Base-by-base conservation (phyloP, 2,888 invertebrate species). In the Mythimna lalbum region DNA sequence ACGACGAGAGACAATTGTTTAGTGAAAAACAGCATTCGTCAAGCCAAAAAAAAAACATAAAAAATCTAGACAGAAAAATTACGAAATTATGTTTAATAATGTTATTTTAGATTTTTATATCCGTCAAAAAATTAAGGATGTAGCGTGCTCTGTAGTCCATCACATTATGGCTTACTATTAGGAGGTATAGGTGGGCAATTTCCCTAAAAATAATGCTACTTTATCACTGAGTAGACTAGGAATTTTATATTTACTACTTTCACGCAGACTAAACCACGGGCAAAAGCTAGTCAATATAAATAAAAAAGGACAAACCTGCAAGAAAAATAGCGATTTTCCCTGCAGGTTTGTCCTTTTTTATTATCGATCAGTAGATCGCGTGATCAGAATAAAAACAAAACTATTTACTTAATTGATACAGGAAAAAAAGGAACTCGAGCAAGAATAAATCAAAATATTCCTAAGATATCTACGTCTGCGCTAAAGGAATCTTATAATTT, bases 361-460 rank as follows among this genome's bases (percentile, higher is more conserved):
- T n/a, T n/a, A n/a, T n/a, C n/a, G n/a, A n/a, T n/a, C n/a, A n/a
- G n/a, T n/a, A n/a, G 10, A 52, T 69, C 27, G 17, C 31, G 31
- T 49, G 55, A 63, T 57, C 49, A 53, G 53, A 61, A 9, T n/a
- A n/a, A n/a, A 60, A 47, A 39, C 43, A 17, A 12, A 60, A 39
- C n/a, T 10, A 56, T 69, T 64, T 56, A 17, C 56, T 52, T 75
- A 55, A 61, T 49, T 27, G 49, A 27, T 50, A 5, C 50, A 52
- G 57, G 57, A 66, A 69, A 72, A 43, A 70, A 70, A 73, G 31
- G 31, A n/a, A 43, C 43, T 17, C 43, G 4, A 47, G 47, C 19
- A 67, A 31, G 31, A 55, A 78, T 69, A 75, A 71, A 61, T 78
- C 65, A 80, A 80, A 73, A 78, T 84, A 80, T 83, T 84, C 81